phyloP scores from a whole-genome alignment of 2,888 invertebrate species.

The Cremastinae sp. region DNA sequence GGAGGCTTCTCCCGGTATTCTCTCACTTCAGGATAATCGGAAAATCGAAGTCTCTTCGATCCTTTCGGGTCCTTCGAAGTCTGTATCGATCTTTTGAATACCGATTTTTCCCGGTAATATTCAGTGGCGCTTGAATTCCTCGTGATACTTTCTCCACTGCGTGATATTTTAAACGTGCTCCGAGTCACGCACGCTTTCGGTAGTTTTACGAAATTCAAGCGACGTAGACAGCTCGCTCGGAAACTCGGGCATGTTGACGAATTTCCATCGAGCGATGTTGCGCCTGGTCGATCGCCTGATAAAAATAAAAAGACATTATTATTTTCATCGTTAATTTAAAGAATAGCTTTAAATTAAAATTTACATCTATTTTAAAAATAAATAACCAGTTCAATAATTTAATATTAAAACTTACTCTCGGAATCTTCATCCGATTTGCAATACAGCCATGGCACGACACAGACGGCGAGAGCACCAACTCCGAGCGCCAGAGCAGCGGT shows the following conservation, averaged over 20 bases:
- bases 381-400: conserved; percentile 6
- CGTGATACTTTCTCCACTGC: conserved; percentile 1
- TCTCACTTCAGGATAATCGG: background rate
- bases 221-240: conserved; percentile 23
- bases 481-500: conserved; percentile 51
- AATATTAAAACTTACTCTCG: conserved; percentile 37
- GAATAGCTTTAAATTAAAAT: background rate
- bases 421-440: conserved; percentile 36
- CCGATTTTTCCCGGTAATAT: conserved; percentile 4
- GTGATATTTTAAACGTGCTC: background rate
- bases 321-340: too few relatives aligned
- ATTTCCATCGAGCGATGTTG: conserved; percentile 13
- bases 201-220: conserved; percentile 36
- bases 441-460: conserved; percentile 58
- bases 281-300: too few relatives aligned
- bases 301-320: too few relatives aligned
- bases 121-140: background rate
- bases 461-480: conserved; percentile 54
- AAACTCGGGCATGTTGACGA: conserved; percentile 12
- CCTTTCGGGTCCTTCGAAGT: background rate
- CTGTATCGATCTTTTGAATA: background rate
- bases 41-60: background rate
- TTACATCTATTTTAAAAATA: background rate
- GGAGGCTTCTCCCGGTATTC: background rate
- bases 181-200: background rate